Evolutionary conservation across 2,797 vertebrate species (phyloP).

Genomic region (Danio albolineatus): DNA sequence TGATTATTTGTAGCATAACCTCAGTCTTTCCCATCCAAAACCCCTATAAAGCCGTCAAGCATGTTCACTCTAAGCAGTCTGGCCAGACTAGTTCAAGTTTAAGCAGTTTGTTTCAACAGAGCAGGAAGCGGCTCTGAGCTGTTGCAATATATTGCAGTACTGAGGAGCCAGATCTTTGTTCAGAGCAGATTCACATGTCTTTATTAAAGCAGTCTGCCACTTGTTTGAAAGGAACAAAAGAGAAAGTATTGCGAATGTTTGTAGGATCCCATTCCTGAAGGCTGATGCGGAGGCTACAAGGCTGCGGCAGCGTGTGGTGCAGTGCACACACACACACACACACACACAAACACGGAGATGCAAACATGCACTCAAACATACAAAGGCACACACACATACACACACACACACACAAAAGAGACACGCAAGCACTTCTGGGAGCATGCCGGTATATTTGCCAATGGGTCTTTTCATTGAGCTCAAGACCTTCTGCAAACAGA

Average conservation of each 20-base stretch:
- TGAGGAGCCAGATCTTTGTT: slow-evolving; percentile 54
- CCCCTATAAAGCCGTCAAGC: not conserved
- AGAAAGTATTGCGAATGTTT: slow-evolving; percentile 66
- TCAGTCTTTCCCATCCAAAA: not conserved
- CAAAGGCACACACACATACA: slow-evolving; percentile 27
- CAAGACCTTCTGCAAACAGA: slow-evolving; percentile 76
- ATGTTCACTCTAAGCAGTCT: not conserved
- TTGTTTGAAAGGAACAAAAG: slow-evolving; percentile 72
- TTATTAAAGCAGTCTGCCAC: slow-evolving; percentile 74
- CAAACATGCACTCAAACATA: not conserved
- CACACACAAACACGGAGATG: slow-evolving; percentile 47
- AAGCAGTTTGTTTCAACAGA: slow-evolving; percentile 19
- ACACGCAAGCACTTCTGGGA: slow-evolving; percentile 59
- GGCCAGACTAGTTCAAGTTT: not conserved
- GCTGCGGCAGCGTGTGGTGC: slow-evolving; percentile 45
- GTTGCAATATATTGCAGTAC: slow-evolving; percentile 24
- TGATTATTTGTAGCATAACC: not conserved
- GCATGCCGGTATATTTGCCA: slow-evolving; percentile 66
- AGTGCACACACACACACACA: slow-evolving; percentile 23
- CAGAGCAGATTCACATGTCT: slow-evolving; percentile 67
- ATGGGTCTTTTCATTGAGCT: slow-evolving; percentile 75
- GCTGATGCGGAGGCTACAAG: slow-evolving; percentile 62
- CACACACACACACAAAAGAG: slow-evolving; percentile 54
- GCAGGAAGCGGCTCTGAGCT: slow-evolving; percentile 4
- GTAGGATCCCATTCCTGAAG: slow-evolving; percentile 71